Conservation (phyloP, 2,888 invertebrate species). For the Geotrupes spiniger region DNA sequence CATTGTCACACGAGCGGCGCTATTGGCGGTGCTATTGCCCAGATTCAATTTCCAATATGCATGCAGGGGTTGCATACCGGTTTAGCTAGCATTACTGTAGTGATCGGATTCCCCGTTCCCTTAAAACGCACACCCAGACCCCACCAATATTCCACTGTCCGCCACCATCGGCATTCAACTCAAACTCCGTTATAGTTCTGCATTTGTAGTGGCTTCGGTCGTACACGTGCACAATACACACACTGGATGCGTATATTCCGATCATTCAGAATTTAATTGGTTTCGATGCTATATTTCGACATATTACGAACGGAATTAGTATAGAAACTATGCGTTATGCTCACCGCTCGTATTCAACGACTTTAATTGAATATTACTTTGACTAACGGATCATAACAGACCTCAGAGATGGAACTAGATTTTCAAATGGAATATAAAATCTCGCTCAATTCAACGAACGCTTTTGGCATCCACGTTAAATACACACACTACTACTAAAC, state of each 20-base stretch:
- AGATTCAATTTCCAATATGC: constrained; percentile 52
- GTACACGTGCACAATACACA: constrained; percentile 33
- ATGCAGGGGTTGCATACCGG: constrained; percentile 39
- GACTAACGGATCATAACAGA: constrained; percentile 38
- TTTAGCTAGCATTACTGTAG: constrained; percentile 44
- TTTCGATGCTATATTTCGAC: constrained; percentile 44
- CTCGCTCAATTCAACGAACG: neutral
- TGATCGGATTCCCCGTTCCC: constrained; percentile 45
- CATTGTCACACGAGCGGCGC: constrained; percentile 45
- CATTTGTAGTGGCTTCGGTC: constrained; percentile 33
- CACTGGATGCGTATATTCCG: constrained; percentile 32
- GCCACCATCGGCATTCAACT: constrained; percentile 30
- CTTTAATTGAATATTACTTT: constrained; percentile 41
- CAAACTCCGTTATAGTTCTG: constrained; percentile 32
- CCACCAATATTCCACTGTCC: constrained; percentile 28
- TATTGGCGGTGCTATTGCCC: constrained; percentile 46
- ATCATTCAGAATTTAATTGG: constrained; percentile 45
- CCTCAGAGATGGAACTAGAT: constrained; percentile 7
- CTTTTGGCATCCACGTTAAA: neutral
- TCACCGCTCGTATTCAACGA: constrained; percentile 20
- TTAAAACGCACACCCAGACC: constrained; percentile 15
- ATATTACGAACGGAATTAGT: constrained; percentile 33
- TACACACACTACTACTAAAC: neutral
- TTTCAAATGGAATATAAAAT: neutral
- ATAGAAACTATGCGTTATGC: constrained; percentile 30